Base-by-base conservation (phyloP, 2,797 vertebrate genomes). In the Danio aesculapii region DNA sequence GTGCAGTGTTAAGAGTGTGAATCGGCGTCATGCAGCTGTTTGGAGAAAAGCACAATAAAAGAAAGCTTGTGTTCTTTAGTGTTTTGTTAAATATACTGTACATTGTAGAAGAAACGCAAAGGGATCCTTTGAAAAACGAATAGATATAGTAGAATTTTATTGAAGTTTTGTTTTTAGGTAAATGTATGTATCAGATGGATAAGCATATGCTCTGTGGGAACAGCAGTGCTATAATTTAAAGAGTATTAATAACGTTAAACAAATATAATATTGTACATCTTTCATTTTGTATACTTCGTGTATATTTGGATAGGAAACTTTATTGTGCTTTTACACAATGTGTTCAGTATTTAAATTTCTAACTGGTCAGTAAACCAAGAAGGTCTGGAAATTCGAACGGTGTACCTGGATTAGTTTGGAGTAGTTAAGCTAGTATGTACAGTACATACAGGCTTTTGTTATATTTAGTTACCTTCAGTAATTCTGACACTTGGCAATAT, bases 171-270 rank as follows among this genome's bases (percentile, higher is more conserved):
- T 86, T 87, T 85, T 88, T 81, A 82, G 92, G 89, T 91, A 90
- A 80, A 89, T 90, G 88, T 81, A 88, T 88, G 85, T 84, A 71
- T 83, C 85, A 72, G 84, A 86, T 83, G 84, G 70, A 77, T 83
- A 79, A 84, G 84, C 74, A 78, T 74, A 80, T 86, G 70, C 90
- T 81, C 88, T 84, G 78, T 83, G 79, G 86, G 85, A 84, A 84
- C 77, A 89, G 82, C 84, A 88, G 88, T 90, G 86, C 86, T 92
- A 84, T 92, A 90, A 92, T 87, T 91, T 90, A 90, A 92, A 89
- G 86, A 86, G 64, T 84, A 84, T 92, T 91, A 92, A 85, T 84
- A 80, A 80, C 91, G 91, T 87, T 91, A 92, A 88, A 88, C 87
- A 88, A 89, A 89, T 92, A 91, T 91, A 90, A 88, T 89, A 87